Conservation (phyloP, 2,888 invertebrate genomes). For the Nephrotoma guestfalica region DNA sequence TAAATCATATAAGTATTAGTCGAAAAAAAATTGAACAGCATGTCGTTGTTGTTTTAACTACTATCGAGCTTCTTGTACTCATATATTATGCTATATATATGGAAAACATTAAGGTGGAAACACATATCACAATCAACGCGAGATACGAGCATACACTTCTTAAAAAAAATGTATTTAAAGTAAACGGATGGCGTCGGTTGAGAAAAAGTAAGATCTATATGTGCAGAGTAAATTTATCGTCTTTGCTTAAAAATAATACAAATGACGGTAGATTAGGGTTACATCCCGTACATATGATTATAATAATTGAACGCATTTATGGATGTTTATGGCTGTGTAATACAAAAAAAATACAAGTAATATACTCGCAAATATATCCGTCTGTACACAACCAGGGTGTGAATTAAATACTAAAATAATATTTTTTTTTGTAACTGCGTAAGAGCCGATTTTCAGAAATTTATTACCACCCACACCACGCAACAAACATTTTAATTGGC, state of each 20-base stretch:
- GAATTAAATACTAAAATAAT: too few relatives aligned
- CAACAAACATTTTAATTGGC: too few relatives aligned
- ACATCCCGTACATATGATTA: not conserved
- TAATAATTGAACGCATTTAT: not conserved
- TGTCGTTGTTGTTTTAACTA: not conserved
- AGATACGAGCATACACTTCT: not conserved
- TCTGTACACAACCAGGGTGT: too few relatives aligned
- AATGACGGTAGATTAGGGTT: not conserved
- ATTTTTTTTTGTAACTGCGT: too few relatives aligned
- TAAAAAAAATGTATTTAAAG: not conserved
- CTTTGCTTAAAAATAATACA: not conserved
- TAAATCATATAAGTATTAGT: not conserved
- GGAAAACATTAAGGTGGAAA: not conserved
- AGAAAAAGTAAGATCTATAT: not conserved
- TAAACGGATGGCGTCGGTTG: not conserved
- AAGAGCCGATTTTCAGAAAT: too few relatives aligned
- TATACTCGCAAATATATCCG: too few relatives aligned
- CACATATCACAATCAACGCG: not conserved
- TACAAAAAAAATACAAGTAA: not conserved
- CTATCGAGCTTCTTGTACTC: too few relatives aligned
- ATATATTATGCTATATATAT: not conserved
- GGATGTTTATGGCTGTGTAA: not conserved
- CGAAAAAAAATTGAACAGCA: not conserved
- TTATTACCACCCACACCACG: too few relatives aligned
- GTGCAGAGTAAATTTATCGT: not conserved